Evolutionary conservation across 2,888 invertebrate species (phyloP).

Genomic region (Chaitophorus viminalis): DNA sequence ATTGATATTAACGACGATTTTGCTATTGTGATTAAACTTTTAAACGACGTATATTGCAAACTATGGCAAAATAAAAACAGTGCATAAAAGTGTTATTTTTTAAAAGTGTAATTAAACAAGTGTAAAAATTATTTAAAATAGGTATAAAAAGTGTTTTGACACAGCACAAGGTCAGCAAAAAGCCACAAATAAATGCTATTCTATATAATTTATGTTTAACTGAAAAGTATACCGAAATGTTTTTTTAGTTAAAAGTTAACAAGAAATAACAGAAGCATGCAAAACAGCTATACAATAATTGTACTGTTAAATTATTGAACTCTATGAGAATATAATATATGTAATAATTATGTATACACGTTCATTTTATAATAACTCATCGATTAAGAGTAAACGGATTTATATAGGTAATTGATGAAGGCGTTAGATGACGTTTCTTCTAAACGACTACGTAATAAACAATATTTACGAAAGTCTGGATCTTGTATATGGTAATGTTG

Average conservation of each 20-base stretch:
- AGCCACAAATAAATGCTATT: not conserved
- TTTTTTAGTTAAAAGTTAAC: not conserved
- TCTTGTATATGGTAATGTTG: too few species aligned
- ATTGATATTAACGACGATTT: not conserved
- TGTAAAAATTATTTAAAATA: too few species aligned
- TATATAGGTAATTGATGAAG: not conserved
- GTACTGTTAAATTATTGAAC: not conserved
- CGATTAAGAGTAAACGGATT: not conserved
- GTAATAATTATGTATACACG: not conserved
- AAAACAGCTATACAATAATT: not conserved
- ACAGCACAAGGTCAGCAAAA: not conserved
- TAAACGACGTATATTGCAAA: not conserved
- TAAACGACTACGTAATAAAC: not conserved
- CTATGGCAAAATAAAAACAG: not conserved
- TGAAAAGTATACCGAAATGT: not conserved
- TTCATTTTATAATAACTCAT: too few species aligned
- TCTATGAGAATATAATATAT: not conserved
- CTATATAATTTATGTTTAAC: not conserved
- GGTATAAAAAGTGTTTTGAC: not conserved
- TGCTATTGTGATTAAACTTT: not conserved
- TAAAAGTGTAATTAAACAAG: not conserved
- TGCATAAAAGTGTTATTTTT: not conserved
- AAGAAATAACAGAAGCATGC: not conserved
- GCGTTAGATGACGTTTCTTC: not conserved
- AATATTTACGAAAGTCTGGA: not conserved